Evolutionary conservation across 2,888 invertebrate genomes (phyloP).

Genomic region (Altica lythri): DNA sequence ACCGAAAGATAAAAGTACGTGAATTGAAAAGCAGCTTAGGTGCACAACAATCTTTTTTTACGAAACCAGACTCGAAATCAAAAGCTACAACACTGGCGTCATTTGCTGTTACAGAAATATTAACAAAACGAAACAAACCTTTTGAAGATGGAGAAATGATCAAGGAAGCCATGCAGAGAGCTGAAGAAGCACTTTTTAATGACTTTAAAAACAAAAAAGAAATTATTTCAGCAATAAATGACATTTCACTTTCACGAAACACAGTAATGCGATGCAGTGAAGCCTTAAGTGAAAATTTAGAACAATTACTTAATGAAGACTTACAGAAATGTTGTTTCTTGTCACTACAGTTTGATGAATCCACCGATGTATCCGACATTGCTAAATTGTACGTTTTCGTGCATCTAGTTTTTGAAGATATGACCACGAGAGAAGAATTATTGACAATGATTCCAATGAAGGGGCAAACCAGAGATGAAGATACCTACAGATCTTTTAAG

Average conservation of each 20-base stretch:
- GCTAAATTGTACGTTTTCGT: too few species aligned
- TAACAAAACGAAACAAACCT: conserved; percentile 12
- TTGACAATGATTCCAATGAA: too few species aligned
- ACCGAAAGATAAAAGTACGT: not conserved
- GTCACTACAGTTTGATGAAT: too few species aligned
- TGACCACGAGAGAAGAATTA: too few species aligned
- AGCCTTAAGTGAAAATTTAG: not conserved
- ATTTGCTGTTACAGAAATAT: conserved; percentile 4
- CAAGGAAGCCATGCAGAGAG: not conserved
- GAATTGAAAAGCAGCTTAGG: conserved; percentile 5
- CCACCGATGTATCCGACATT: too few species aligned
- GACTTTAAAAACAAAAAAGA: conserved; percentile 3
- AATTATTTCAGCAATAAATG: conserved; percentile 1
- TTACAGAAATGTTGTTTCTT: conserved; percentile 13
- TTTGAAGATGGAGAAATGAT: conserved; percentile 14
- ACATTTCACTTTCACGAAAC: not conserved
- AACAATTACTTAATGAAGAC: conserved; percentile 4
- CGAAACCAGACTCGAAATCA: conserved; percentile 7
- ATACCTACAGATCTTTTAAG: too few species aligned
- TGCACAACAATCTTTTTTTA: conserved; percentile 11
- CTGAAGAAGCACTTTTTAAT: not conserved
- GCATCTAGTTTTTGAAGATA: conserved; percentile 11
- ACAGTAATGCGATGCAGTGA: not conserved
- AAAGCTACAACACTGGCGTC: conserved; percentile 14
- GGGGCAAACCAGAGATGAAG: too few species aligned